Evolutionary conservation across 2,797 vertebrate genomes (phyloP).

Genomic region (Alcedo quadribrachys): DNA sequence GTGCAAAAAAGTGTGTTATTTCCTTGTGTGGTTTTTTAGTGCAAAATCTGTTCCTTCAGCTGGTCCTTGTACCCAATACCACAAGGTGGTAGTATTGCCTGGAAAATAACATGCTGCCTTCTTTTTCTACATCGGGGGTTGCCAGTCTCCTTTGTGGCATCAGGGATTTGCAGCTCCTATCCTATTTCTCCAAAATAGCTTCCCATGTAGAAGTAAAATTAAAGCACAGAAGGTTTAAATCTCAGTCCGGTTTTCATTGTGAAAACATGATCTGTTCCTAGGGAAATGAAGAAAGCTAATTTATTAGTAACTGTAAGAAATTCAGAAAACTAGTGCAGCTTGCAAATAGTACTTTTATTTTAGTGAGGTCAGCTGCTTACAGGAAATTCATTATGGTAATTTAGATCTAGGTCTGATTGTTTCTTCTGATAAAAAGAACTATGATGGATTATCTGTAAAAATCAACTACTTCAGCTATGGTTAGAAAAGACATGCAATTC

Average conservation of each 20-base stretch:
- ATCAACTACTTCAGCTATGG: background rate
- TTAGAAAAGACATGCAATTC: background rate
- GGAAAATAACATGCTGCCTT: background rate
- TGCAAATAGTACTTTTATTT: background rate
- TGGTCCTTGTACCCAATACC: background rate
- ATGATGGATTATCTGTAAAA: background rate
- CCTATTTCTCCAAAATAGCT: background rate
- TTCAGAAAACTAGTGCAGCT: background rate
- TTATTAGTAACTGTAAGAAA: background rate
- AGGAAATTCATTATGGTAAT: background rate
- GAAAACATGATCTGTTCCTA: background rate
- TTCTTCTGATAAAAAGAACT: background rate
- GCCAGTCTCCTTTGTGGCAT: background rate
- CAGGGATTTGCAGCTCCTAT: background rate
- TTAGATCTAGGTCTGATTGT: background rate
- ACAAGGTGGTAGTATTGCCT: conserved; percentile 42
- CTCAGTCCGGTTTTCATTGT: background rate
- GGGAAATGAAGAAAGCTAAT: background rate
- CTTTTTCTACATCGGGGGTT: background rate
- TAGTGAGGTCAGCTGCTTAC: background rate
- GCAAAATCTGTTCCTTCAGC: background rate
- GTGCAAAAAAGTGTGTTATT: background rate
- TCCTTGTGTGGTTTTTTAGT: background rate
- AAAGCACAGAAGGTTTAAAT: background rate
- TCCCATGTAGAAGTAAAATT: background rate